Evolutionary conservation across 2,797 vertebrate species (phyloP).

Genomic region (Gallinago nigripennis): DNA sequence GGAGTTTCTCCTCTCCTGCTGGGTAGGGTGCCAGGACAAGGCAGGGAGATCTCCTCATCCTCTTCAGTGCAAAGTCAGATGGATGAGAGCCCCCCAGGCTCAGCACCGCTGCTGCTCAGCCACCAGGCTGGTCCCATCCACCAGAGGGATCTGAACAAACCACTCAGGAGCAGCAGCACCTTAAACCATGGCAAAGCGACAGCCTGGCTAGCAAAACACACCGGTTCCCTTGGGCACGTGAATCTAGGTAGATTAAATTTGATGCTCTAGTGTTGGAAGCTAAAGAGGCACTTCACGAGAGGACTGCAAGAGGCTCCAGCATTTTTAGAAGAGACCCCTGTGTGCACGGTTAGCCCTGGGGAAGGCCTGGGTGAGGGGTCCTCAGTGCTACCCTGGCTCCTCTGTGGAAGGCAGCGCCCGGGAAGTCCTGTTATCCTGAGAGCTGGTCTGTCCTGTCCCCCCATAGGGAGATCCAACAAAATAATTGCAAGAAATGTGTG

Average conservation of each 20-base stretch:
- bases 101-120: background rate
- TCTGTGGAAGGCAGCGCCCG: fast-evolving
- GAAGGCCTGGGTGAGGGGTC: background rate
- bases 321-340: background rate
- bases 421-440: background rate
- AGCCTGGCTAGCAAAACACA: background rate
- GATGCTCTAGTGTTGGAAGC: background rate
- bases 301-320: background rate
- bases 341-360: background rate
- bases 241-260: background rate
- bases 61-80: background rate
- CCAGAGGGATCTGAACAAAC: background rate
- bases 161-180: background rate
- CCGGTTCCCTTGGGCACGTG: fast-evolving
- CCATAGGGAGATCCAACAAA: background rate
- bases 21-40: background rate
- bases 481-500: background rate
- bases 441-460: background rate
- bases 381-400: background rate
- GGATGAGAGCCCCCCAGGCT: background rate
- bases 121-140: background rate
- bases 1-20: background rate
- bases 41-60: background rate
- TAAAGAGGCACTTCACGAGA: background rate
- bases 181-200: background rate